phyloP scores from a whole-genome alignment of 1,140 invertebrate genomes.

The Chironomus striatipennis region DNA sequence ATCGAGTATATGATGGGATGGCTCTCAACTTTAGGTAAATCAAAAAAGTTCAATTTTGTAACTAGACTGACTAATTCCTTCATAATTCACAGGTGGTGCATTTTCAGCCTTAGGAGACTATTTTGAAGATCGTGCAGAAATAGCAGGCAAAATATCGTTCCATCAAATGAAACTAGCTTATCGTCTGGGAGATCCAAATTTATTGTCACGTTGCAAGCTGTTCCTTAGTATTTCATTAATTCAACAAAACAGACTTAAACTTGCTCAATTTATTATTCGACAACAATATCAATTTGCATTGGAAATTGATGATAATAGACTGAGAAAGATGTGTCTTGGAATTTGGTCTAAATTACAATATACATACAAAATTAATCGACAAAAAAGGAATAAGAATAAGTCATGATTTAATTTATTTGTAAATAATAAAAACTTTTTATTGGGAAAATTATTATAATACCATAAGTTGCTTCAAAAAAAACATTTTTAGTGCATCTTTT shows the following conservation, averaged over 20 bases:
- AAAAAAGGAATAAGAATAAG: neutral
- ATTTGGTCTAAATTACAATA: constrained; percentile 75
- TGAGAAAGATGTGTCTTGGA: constrained; percentile 72
- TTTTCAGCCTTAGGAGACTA: constrained; percentile 88
- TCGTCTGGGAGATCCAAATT: constrained; percentile 67
- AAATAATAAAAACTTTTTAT: constrained; percentile 25
- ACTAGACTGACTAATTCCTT: too few species aligned
- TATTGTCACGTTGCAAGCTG: constrained; percentile 69
- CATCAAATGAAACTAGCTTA: constrained; percentile 72
- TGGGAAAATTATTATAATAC: neutral
- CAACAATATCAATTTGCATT: constrained; percentile 52
- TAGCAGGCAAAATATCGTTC: constrained; percentile 77
- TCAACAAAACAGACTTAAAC: constrained; percentile 60
- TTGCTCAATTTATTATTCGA: constrained; percentile 57
- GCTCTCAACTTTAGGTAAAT: constrained; percentile 71
- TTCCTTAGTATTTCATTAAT: constrained; percentile 82
- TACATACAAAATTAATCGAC: constrained; percentile 35
- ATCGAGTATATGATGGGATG: constrained; percentile 82
- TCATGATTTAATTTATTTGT: neutral
- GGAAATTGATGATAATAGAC: constrained; percentile 46
- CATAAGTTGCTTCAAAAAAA: neutral
- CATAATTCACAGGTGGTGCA: constrained; percentile 85
- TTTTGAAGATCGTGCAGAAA: constrained; percentile 65
- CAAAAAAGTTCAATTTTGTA: too few species aligned
- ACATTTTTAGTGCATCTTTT: neutral